Base-by-base conservation (phyloP, 2,797 vertebrate species). In the Xerus rutilus region DNA sequence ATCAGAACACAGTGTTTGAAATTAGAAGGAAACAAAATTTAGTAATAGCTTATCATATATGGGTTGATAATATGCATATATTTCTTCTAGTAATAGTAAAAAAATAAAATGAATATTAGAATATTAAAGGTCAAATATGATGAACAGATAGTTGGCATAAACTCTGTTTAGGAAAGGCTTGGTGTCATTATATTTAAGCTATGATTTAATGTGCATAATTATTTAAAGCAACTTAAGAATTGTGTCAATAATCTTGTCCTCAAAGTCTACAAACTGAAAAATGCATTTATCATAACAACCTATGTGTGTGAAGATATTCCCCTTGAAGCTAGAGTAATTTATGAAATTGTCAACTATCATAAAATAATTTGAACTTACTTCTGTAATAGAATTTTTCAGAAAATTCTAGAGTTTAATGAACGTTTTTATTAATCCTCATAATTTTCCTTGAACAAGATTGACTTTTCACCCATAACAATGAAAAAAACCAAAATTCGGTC, bases 201-300 rank as follows among this genome's bases (percentile, higher is more conserved):
- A 35, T n/a, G 57, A 59, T 59, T 83, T 76, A 39, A 14, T 77
- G 32, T 45, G 43, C n/a, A 89, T 45, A 82, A 90, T 90, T 87
- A 91, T 54, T 95, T 95, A 74, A 91, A 70, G 81, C 12, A 92
- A 65, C 39, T 88, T 35, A 32, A 85, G 92, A 89, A 72, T 35
- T 72, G 39, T 49, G 67, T 74, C n/a, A 57, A 49, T 57, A 86
- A 76, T 81, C 20, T 43, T 76, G 43, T 52, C 45, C 43, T 96
- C 9, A 52, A 74, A 78, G 0, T 62, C 20, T 23, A 17, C 13
- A 91, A 73, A 59, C 3, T 64, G n/a, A 97, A 94, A 86, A 76
- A 72, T 47, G 6, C 7, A 89, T 4, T 86, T 39, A 83, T 52
- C 4, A 45, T 35, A 57, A 59, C 96, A 92, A 11, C 64, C 86